Evolutionary conservation across 92 coral and sea anemone species (phyloP).

Genomic region (Parazoanthus darwini): DNA sequence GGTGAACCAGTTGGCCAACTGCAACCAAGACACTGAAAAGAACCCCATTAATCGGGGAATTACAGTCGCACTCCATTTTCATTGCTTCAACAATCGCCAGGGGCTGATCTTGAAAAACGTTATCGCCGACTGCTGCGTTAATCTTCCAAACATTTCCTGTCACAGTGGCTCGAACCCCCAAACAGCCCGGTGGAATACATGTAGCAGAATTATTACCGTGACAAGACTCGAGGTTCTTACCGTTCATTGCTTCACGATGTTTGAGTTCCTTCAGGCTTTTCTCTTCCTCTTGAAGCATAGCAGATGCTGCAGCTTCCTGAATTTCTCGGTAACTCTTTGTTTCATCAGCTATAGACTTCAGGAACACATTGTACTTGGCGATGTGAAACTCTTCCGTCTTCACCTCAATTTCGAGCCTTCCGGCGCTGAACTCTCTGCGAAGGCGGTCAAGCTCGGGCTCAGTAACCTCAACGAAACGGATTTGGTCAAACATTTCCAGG

Average conservation of each 20-base stretch:
- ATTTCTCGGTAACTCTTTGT: conserved; percentile 33
- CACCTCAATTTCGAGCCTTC: conserved; percentile 48
- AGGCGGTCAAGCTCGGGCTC: conserved; percentile 53
- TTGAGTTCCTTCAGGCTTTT: conserved; percentile 27
- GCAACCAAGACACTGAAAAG: conserved; percentile 31
- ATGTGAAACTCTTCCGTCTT: conserved; percentile 47
- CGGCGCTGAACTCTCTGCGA: conserved; percentile 48
- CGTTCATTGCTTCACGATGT: neutral
- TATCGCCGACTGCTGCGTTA: conserved; percentile 38
- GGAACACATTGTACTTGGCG: conserved; percentile 54
- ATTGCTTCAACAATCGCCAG: conserved; percentile 54
- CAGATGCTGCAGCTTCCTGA: conserved; percentile 50
- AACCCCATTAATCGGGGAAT: conserved; percentile 46
- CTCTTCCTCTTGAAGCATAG: conserved; percentile 53
- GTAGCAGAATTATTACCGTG: neutral
- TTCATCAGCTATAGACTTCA: conserved; percentile 31
- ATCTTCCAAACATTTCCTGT: conserved; percentile 56
- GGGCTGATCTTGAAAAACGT: conserved; percentile 28
- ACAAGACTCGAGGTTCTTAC: neutral
- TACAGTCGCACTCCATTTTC: conserved; percentile 61
- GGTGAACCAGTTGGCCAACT: conserved; percentile 51
- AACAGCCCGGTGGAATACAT: conserved; percentile 36
- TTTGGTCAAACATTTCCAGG: conserved; percentile 68
- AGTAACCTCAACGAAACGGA: conserved; percentile 56
- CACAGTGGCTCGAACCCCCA: conserved; percentile 45